Evolutionary conservation across 2,888 invertebrate species (phyloP).

Genomic region (Pocota personata): DNA sequence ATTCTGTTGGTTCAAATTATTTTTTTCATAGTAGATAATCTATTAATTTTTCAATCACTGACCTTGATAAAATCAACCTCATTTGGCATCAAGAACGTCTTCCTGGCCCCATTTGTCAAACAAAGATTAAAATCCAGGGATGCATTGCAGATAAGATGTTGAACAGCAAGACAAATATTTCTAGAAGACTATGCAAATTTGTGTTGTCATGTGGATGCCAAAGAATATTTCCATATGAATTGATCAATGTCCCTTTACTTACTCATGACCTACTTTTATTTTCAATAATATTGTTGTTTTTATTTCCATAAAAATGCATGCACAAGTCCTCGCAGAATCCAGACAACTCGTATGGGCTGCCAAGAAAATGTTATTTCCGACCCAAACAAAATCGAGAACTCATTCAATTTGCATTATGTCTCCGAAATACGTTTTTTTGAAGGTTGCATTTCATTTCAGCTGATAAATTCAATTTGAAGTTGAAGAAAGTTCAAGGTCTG

Average conservation of each 20-base stretch:
- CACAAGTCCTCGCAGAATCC: neutral
- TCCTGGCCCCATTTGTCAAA: neutral
- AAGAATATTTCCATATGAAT: neutral
- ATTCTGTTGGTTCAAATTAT: neutral
- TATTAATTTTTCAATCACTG: no score
- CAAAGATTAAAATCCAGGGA: neutral
- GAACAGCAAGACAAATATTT: conserved; percentile 8
- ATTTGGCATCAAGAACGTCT: neutral
- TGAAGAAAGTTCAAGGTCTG: neutral
- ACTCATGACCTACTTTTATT: neutral
- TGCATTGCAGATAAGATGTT: neutral
- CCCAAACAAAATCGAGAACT: conserved; percentile 41
- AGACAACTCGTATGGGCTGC: neutral
- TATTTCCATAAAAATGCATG: neutral
- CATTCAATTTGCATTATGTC: conserved; percentile 57
- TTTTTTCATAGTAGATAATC: no score
- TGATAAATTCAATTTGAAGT: neutral
- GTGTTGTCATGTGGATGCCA: neutral
- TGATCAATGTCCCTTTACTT: conserved; percentile 1
- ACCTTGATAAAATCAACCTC: neutral
- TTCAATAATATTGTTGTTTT: neutral
- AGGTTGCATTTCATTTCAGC: conserved; percentile 3
- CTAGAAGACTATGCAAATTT: conserved; percentile 4
- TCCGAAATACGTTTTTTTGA: conserved; percentile 22
- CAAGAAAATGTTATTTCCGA: conserved; percentile 35